Evolutionary conservation across 2,888 invertebrate species (phyloP).

Genomic region (Adela reaumurella): DNA sequence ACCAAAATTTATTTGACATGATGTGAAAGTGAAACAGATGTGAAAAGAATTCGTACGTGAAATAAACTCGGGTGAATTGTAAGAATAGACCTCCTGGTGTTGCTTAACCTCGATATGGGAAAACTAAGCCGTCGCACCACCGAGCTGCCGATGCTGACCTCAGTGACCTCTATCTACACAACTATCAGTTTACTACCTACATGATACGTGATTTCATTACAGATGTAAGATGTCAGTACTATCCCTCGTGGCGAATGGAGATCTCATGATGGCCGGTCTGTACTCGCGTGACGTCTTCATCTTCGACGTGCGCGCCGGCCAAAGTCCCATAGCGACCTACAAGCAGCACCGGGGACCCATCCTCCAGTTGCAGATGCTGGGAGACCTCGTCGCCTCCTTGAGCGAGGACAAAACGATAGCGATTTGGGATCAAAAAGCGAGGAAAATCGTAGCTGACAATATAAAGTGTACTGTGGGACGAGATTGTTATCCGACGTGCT

Average conservation of each 20-base stretch:
- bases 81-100: no score
- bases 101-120: no score
- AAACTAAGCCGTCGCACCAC: no score
- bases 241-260: conserved; percentile 42
- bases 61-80: no score
- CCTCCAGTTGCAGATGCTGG: conserved; percentile 30
- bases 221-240: conserved; percentile 52
- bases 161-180: no score
- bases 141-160: no score
- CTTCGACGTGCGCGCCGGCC: conserved; percentile 47
- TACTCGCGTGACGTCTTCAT: conserved; percentile 52
- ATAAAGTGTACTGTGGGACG: conserved; percentile 34
- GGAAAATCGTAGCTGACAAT: conserved; percentile 33
- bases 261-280: conserved; percentile 50
- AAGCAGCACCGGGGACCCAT: conserved; percentile 53
- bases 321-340: conserved; percentile 34
- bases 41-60: no score
- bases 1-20: no score
- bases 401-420: conserved; percentile 58
- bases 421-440: conserved; percentile 53
- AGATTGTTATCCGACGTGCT: conserved; percentile 34
- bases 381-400: conserved; percentile 52
- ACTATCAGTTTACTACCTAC: no score
- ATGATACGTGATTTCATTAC: no score
- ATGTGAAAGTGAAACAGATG: no score